Conservation (phyloP, 2,888 invertebrate genomes). For the Machimus rusticus region DNA sequence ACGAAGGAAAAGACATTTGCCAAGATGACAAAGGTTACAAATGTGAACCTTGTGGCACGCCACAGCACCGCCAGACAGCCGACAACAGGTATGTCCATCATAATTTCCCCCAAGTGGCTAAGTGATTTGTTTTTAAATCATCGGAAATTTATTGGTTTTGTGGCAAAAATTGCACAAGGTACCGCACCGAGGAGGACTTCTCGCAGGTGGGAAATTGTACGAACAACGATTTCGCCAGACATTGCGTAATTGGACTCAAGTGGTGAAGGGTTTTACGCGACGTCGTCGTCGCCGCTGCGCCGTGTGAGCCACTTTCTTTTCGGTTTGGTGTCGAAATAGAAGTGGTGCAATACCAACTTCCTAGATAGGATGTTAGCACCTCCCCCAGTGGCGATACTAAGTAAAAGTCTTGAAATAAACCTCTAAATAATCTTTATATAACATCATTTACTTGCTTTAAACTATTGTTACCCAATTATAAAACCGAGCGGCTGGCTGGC, state of each 20-base stretch:
- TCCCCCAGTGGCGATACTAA: background rate
- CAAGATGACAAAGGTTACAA: slow-evolving; percentile 21
- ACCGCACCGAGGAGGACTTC: background rate
- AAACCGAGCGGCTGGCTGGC: too few species aligned
- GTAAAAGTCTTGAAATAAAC: too few species aligned
- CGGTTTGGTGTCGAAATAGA: background rate
- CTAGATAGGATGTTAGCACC: background rate
- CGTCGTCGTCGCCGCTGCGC: background rate
- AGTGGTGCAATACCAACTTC: background rate
- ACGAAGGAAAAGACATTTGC: background rate
- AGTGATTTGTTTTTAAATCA: slow-evolving; percentile 28
- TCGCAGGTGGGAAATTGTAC: slow-evolving; percentile 1
- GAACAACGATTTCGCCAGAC: background rate
- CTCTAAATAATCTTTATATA: too few species aligned
- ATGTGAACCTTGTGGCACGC: slow-evolving; percentile 23
- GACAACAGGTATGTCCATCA: background rate
- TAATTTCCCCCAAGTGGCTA: slow-evolving; percentile 9
- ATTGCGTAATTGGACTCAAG: background rate
- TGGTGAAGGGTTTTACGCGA: slow-evolving; percentile 19
- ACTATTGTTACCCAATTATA: too few species aligned
- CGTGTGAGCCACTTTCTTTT: background rate
- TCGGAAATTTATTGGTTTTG: slow-evolving; percentile 17
- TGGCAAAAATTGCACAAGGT: background rate
- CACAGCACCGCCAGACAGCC: background rate
- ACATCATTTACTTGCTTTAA: too few species aligned